These are phyloP conservation scores for Drosophila kepulauana DNA, from an alignment of 1,140 invertebrate species.

Conservation along the genomic window DNA sequence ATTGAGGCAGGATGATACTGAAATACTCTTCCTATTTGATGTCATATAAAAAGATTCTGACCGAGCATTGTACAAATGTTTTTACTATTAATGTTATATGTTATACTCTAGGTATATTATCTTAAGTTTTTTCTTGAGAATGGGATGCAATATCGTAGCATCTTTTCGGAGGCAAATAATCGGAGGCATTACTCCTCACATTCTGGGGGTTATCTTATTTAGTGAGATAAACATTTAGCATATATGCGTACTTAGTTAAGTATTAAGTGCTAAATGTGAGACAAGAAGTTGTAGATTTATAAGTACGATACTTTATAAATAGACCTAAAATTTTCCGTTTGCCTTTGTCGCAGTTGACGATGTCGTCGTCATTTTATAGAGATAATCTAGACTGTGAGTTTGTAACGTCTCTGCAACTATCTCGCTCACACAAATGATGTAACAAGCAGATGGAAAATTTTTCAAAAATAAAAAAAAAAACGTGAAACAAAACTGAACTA, in stretches of 20 bases:
- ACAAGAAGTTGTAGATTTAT: constrained; percentile 49
- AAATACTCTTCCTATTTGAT: constrained; percentile 13
- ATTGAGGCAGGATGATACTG: constrained; percentile 7
- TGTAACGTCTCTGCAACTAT: constrained; percentile 52
- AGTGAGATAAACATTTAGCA: constrained; percentile 37
- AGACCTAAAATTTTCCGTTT: constrained; percentile 77
- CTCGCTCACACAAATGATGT: constrained; percentile 57
- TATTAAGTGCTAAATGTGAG: constrained; percentile 32
- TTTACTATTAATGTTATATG: not conserved
- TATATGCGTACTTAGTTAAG: constrained; percentile 40
- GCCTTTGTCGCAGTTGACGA: constrained; percentile 54
- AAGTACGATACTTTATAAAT: constrained; percentile 60
- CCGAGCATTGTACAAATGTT: not conserved
- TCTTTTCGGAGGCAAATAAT: not conserved
- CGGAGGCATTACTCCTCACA: not conserved
- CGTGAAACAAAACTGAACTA: not conserved
- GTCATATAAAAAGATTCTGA: not conserved
- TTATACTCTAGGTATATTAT: not conserved
- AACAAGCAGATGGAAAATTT: constrained; percentile 61
- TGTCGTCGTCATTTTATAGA: constrained; percentile 49
- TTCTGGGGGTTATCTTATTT: constrained; percentile 26
- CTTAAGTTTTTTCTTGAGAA: not conserved
- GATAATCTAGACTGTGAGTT: constrained; percentile 58
- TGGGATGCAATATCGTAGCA: not conserved
- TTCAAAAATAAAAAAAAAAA: constrained; percentile 8